Conservation (phyloP, 2,797 vertebrate species). For the Dendrocincla tyrannina region DNA sequence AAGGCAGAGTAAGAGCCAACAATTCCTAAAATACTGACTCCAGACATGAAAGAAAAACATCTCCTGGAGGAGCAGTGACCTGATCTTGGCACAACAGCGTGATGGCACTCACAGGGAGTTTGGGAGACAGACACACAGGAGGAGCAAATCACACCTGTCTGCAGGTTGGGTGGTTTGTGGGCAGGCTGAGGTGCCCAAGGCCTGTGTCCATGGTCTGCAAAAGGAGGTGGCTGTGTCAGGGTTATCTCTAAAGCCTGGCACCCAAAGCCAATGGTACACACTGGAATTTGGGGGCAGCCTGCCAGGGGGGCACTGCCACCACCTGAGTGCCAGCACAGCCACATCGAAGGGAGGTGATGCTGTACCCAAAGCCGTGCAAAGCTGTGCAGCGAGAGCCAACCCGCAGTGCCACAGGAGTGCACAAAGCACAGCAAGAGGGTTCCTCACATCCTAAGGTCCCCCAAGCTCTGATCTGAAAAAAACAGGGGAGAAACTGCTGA, state of each 20-base stretch:
- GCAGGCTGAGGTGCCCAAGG: not conserved
- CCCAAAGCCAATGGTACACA: not conserved
- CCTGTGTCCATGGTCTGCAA: not conserved
- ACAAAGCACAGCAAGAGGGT: not conserved
- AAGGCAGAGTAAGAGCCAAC: not conserved
- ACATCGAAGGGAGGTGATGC: not conserved
- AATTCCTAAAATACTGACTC: not conserved
- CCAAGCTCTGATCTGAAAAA: not conserved
- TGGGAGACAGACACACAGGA: not conserved
- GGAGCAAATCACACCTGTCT: not conserved
- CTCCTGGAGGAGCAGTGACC: not conserved
- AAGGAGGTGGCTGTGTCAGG: not conserved
- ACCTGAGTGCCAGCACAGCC: no score
- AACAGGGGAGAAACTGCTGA: conserved; percentile 25
- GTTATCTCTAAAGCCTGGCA: not conserved
- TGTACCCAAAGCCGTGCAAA: not conserved
- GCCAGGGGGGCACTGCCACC: not conserved
- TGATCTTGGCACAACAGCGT: not conserved
- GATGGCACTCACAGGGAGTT: not conserved
- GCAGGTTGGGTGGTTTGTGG: not conserved
- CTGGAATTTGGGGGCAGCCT: not conserved
- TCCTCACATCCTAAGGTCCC: not conserved
- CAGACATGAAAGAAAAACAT: not conserved
- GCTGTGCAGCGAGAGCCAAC: not conserved
- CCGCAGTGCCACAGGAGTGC: rapidly evolving